Conservation (phyloP, 2,113 vertebrate genomes). For the Nesoenas mayeri region DNA sequence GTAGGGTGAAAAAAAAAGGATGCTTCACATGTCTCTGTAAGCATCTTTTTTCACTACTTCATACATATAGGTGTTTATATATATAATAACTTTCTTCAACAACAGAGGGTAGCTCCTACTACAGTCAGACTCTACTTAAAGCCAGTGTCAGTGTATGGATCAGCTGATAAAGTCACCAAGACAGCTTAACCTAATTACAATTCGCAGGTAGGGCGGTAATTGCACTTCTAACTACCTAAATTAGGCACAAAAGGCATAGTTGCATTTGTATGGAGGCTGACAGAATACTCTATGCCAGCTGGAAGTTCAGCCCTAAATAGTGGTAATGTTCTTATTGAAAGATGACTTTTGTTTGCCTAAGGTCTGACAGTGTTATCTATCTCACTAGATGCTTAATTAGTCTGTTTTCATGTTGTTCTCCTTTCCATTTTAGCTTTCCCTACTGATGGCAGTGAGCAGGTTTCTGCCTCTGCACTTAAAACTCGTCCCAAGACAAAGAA, state of each 20-base stretch:
- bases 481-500: background rate
- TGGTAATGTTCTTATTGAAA: background rate
- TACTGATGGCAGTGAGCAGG: background rate
- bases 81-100: background rate
- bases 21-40: background rate
- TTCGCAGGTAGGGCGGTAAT: constrained; percentile 37
- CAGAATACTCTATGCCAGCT: background rate
- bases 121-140: background rate
- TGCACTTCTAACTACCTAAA: constrained; percentile 17
- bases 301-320: background rate
- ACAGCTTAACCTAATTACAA: constrained; percentile 4
- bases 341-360: background rate
- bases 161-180: background rate
- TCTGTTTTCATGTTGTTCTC: constrained; percentile 31
- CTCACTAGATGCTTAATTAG: constrained; percentile 35
- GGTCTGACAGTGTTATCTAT: background rate
- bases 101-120: background rate
- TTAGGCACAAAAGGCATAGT: background rate
- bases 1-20: background rate
- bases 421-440: background rate
- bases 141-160: background rate
- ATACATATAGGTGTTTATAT: rapidly evolving
- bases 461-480: background rate
- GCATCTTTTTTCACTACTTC: background rate
- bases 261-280: background rate